Percentiles rank a stretch among this genome's conserved stretches.
phyloP scores from a whole-genome alignment of 2,888 invertebrate species.

The Oligia strigilis region DNA sequence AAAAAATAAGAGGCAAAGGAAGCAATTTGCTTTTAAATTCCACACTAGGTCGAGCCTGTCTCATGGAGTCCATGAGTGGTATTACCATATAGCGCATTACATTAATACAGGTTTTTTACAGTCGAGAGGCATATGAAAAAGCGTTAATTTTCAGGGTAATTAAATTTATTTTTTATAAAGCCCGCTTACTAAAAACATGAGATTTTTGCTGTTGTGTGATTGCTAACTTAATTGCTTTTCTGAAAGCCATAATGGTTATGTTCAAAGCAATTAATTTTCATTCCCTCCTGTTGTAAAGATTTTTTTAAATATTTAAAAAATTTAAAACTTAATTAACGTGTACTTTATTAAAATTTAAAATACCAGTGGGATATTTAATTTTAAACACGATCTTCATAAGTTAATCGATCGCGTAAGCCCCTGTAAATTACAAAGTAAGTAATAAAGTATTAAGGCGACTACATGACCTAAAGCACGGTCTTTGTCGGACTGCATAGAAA shows the following conservation, averaged over 20 bases:
- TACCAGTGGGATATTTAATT: background rate
- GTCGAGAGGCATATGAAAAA: no score
- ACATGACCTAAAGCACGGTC: no score
- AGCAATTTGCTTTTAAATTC: no score
- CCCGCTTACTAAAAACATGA: background rate
- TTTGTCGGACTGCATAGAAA: no score
- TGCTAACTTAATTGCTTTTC: conserved; percentile 25
- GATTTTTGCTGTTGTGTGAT: background rate
- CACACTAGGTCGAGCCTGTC: no score
- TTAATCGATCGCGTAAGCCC: conserved; percentile 30
- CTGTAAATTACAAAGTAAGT: conserved; percentile 37
- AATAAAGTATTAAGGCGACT: conserved; percentile 29
- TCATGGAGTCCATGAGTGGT: no score
- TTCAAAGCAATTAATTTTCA: conserved; percentile 14
- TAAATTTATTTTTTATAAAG: background rate
- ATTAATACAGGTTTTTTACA: no score
- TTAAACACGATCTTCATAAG: conserved; percentile 13
- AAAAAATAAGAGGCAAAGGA: no score
- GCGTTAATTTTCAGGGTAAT: no score
- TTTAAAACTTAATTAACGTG: conserved; percentile 7
- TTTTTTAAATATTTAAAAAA: background rate
- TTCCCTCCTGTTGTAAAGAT: conserved; percentile 13
- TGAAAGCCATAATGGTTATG: conserved; percentile 15
- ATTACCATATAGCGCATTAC: no score
- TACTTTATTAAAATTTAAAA: background rate